These are phyloP conservation scores for Varanus salvator DNA, from an alignment of 2,113 vertebrate genomes.

Conservation along the genomic window DNA sequence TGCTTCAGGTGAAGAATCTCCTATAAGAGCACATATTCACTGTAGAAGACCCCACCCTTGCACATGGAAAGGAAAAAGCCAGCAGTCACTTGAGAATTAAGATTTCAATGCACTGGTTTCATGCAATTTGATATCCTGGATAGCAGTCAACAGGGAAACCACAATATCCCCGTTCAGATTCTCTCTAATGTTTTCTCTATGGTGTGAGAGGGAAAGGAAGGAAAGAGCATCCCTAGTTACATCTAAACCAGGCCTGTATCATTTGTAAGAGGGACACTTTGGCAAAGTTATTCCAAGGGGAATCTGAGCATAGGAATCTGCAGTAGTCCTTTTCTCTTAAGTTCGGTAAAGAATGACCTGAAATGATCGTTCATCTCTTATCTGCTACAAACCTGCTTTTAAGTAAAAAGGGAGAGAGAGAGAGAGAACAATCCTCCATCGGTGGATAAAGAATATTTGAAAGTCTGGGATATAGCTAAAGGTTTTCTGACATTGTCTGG, in stretches of 20 bases:
- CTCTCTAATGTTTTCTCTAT: not conserved
- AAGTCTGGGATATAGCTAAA: too few species aligned
- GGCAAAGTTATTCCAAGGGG: not conserved
- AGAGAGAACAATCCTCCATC: too few species aligned
- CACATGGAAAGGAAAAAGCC: not conserved
- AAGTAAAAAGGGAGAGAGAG: too few species aligned
- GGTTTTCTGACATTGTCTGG: too few species aligned
- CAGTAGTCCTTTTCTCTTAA: not conserved
- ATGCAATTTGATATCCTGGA: not conserved
- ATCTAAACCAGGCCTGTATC: not conserved
- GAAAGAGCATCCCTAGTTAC: not conserved
- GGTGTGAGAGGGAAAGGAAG: not conserved
- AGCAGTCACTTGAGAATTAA: not conserved
- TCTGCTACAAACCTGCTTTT: too few species aligned
- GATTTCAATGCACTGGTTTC: not conserved
- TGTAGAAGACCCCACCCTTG: not conserved
- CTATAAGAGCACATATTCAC: not conserved
- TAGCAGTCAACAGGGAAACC: not conserved
- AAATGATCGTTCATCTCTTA: not conserved
- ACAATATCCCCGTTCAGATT: not conserved
- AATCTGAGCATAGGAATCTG: not conserved
- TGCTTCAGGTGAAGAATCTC: not conserved
- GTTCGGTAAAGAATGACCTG: too few species aligned
- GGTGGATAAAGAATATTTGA: too few species aligned
- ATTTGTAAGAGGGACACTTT: not conserved